Evolutionary conservation across 2,113 vertebrate genomes (phyloP), one percentile per base, ranked within the genome.

Genomic region (Albula glossodonta): DNA sequence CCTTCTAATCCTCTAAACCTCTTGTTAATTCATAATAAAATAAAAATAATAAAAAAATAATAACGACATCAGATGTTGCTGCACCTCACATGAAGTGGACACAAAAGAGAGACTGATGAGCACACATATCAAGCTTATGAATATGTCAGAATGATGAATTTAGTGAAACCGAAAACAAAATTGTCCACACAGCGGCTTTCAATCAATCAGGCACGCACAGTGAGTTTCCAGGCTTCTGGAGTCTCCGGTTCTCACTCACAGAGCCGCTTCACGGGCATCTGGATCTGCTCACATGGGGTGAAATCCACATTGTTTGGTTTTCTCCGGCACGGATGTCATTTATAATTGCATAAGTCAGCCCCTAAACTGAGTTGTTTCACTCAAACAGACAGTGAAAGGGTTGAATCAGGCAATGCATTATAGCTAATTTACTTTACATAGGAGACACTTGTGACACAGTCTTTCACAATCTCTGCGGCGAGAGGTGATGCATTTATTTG

Each of bases 71-170:
- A 70, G 19, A n/a, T n/a, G 3, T 17, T 13, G 17, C 15, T n/a
- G 22, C n/a, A 70, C 63, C 63, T 70, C 63, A 70, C 15, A 17
- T 0, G 63, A 4, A 70, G 63, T 12, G 53, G 12, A 12, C 53
- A 56, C 53, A 56, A 12, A 6, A 12, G 63, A 70, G 3, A 70
- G 19, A 70, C 2, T 1, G 63, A 70, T n/a, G 63, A 70, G 63
- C 19, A 3, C 63, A 70, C 19, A 70, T 70, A 70, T 70, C 19
- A 22, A 70, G 63, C 63, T 22, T 70, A 70, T 70, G 63, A 70
- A 70, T 70, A 70, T n/a, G 63, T 70, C 63, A 70, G 63, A 22
- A 70, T 70, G 63, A 70, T n/a, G 63, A 70, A 25, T 70, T 70
- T n/a, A 70, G 19, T 70, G 63, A 70, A 70, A 6, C 19, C 3